Percentiles rank a stretch among this genome's conserved stretches.
These are phyloP conservation scores for Cantharis rustica DNA, from an alignment of 2,888 invertebrate genomes.

Conservation along the genomic window DNA sequence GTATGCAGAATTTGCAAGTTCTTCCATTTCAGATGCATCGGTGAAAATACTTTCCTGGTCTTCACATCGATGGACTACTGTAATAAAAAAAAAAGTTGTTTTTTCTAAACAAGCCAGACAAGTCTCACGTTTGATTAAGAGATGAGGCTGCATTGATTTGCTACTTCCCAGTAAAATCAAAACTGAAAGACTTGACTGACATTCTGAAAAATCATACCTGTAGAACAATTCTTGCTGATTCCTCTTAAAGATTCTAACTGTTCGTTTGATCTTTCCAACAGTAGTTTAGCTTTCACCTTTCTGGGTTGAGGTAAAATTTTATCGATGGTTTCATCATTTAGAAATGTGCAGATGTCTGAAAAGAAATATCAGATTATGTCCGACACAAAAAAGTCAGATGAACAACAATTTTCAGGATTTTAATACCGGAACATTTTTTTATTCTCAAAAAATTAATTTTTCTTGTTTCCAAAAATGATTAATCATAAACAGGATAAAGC, in stretches of 20 bases:
- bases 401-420: too few species aligned
- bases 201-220: neutral
- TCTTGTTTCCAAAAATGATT: neutral
- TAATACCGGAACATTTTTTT: too few species aligned
- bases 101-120: too few species aligned
- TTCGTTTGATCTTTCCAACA: conserved; percentile 23
- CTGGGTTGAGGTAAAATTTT: conserved; percentile 19
- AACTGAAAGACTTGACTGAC: too few species aligned
- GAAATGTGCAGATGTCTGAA: conserved; percentile 32
- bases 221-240: neutral
- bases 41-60: conserved; percentile 7
- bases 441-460: too few species aligned
- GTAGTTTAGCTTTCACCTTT: conserved; percentile 13
- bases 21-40: neutral
- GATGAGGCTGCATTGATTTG: too few species aligned
- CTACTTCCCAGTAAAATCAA: too few species aligned
- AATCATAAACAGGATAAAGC: neutral
- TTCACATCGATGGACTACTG: neutral
- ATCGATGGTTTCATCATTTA: conserved; percentile 25
- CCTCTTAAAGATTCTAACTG: conserved; percentile 16
- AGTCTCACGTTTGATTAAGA: too few species aligned
- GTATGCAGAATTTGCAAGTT: neutral
- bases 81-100: neutral
- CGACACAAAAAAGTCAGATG: too few species aligned
- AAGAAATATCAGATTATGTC: neutral